phyloP scores from a whole-genome alignment of 2,113 vertebrate genomes.

The Orientallactaga bullata region DNA sequence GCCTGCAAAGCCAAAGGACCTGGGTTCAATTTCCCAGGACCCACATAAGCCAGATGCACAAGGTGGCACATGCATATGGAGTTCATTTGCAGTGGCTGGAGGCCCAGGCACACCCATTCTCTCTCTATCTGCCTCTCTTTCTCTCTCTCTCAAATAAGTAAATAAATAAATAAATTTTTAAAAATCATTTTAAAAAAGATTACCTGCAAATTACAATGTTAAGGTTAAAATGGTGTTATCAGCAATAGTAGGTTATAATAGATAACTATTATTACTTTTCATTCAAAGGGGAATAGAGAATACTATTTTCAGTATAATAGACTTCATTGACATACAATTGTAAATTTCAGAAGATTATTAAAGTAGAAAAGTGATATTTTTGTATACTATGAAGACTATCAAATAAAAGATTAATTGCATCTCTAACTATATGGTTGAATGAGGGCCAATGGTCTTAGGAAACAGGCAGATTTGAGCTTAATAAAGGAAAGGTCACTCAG shows the following conservation, averaged over 20 bases:
- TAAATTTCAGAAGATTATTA: slow-evolving; percentile 41
- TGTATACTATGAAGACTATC: neutral
- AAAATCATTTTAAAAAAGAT: no score
- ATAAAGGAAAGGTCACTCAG: neutral
- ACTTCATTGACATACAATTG: slow-evolving; percentile 14
- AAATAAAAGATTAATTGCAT: neutral
- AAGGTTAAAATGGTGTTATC: slow-evolving; percentile 40
- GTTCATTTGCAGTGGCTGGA: no score
- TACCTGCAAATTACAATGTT: neutral
- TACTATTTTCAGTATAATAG: slow-evolving; percentile 42
- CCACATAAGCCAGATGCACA: no score
- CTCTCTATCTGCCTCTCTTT: no score
- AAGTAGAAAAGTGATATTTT: slow-evolving; percentile 40
- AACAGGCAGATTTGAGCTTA: neutral
- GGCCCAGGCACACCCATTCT: no score
- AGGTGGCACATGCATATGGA: no score
- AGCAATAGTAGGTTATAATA: neutral
- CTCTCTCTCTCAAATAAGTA: no score
- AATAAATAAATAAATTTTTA: no score
- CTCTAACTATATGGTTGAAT: neutral
- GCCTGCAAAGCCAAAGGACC: no score
- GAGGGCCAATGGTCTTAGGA: neutral
- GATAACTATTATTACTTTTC: slow-evolving; percentile 8
- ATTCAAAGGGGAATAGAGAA: neutral
- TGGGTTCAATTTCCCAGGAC: no score